These are phyloP conservation scores for Hydrozoanthus tunicans DNA, from an alignment of 64 coral and sea anemone genomes.

Conservation along the genomic window DNA sequence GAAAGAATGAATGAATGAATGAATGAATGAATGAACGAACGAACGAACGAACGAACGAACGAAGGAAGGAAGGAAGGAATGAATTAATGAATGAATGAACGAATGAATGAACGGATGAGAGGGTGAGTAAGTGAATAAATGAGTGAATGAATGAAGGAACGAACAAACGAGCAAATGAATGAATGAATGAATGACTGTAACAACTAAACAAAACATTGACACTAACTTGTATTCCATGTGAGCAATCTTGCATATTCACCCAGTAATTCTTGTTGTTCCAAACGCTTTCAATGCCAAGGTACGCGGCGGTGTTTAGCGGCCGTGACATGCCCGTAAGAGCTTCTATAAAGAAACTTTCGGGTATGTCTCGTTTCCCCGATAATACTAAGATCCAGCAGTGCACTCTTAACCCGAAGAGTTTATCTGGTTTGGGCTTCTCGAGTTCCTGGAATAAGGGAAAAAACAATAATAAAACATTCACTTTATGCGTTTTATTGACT, in stretches of 20 bases:
- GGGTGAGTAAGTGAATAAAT: no score
- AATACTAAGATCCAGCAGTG: slow-evolving; percentile 97
- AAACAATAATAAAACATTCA: background rate
- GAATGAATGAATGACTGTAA: no score
- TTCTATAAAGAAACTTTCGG: slow-evolving; percentile 99
- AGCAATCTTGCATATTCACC: slow-evolving; percentile 99
- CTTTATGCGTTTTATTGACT: no score
- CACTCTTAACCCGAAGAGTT: slow-evolving; percentile 91
- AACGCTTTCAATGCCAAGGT: slow-evolving; percentile 97
- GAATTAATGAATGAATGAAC: no score
- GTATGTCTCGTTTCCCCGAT: slow-evolving; percentile 96
- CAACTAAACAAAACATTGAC: background rate
- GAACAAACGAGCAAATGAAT: no score
- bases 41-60: no score
- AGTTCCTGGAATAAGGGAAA: slow-evolving; percentile 67
- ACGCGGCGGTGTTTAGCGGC: slow-evolving; percentile 69
- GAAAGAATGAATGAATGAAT: no score
- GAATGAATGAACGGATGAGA: no score
- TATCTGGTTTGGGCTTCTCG: slow-evolving; percentile 97
- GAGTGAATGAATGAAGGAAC: no score
- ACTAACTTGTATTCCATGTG: slow-evolving; percentile 86
- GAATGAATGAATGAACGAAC: no score
- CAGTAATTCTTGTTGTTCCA: slow-evolving; percentile 99
- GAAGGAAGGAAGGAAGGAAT: no score
- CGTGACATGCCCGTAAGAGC: slow-evolving; percentile 75